Evolutionary conservation across 2,888 invertebrate species (phyloP), one percentile per base, ranked within the genome.

Genomic region (Agonopterix heracliana): DNA sequence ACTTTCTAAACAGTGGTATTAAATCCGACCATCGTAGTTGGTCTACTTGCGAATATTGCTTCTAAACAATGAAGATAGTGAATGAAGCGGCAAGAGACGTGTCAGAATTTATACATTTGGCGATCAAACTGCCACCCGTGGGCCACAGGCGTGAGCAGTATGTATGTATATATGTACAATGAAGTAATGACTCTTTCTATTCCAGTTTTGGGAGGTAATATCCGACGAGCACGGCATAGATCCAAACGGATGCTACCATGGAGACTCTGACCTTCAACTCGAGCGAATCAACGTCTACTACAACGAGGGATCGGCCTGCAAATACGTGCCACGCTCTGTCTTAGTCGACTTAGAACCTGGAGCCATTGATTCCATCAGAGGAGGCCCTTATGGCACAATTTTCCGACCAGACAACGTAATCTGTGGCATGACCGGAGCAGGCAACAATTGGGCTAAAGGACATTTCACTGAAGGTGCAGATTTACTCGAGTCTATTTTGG

Each of bases 171-270:
- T 26, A 5, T 26, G 26, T 26, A 26, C 26, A 26, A 26, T 26
- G 7, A 26, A 26, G 26, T 26, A 26, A 26, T 26, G 7, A 26
- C 26, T 3, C 3, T 26, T 7, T 38, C 38, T 41, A n/a, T 81
- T 81, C 46, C 78, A 94, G 93, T 94, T 94, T 74, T 94, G 94
- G 94, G 94, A 95, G 73, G 93, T 95, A 40, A 95, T 95, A 65
- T 94, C 94, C 7, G 94, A 94, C 64, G 94, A 93, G 63, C 93
- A 94, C 68, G 93, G 93, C 17, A 92, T 94, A 60, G 91, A 93
- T 64, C 90, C 92, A 1, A 54, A 61, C 2, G 84, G 85, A 1
- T 56, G 61, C 47, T 93, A 91, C 71, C 77, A 87, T 55, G 93
- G 93, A 3, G 92, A 93, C 68, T 91, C 91, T 1, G 92, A 93